phyloP scores from a whole-genome alignment of 1,140 invertebrate genomes.

The Belonocnema kinseyi region DNA sequence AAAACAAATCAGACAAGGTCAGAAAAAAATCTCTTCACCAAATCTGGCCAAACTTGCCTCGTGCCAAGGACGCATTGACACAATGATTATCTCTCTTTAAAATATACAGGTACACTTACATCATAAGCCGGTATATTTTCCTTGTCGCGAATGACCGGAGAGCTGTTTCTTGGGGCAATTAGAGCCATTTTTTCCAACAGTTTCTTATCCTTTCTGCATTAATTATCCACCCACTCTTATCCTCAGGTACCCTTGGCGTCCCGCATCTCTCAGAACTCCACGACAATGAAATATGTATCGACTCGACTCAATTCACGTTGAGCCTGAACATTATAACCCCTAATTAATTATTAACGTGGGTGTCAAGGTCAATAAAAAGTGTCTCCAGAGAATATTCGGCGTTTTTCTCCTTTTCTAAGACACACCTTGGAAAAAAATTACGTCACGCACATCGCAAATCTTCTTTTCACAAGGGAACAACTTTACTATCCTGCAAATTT shows the following conservation, averaged over 20 bases:
- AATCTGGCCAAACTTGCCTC: too few species aligned
- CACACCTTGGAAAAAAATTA: too few species aligned
- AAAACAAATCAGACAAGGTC: too few species aligned
- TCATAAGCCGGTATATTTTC: constrained; percentile 78
- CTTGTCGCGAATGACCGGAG: constrained; percentile 77
- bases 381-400: too few species aligned
- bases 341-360: constrained; percentile 20
- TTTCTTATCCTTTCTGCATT: constrained; percentile 61
- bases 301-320: neutral
- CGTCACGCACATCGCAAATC: too few species aligned
- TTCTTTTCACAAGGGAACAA: neutral
- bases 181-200: constrained; percentile 67
- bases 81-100: neutral
- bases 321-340: neutral
- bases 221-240: constrained; percentile 27
- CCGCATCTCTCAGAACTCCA: constrained; percentile 33
- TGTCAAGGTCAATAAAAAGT: neutral
- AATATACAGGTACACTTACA: constrained; percentile 69
- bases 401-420: too few species aligned
- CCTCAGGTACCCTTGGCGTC: constrained; percentile 29
- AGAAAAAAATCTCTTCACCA: too few species aligned
- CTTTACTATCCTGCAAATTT: constrained; percentile 1
- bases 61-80: neutral
- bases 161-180: constrained; percentile 76
- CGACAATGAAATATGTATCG: neutral